A percentile compares a stretch with the other conserved stretches of the same genome.
phyloP scores from a whole-genome alignment of 1,140 invertebrate species.

The Tetramorium alpestre region DNA sequence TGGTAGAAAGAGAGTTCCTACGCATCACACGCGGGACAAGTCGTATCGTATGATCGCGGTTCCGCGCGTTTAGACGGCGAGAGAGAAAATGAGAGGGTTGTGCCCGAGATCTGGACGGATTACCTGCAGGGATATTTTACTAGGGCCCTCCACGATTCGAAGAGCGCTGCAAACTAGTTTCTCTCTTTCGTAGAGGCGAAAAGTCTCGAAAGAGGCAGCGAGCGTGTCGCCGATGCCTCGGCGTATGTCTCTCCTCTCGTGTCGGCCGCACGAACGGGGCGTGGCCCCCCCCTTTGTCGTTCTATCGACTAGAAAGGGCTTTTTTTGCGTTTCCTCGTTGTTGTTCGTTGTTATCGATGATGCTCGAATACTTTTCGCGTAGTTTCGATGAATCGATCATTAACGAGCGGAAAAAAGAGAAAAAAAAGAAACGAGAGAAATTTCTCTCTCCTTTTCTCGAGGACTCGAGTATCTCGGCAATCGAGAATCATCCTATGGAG shows the following conservation, averaged over 20 bases:
- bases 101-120: slow-evolving; percentile 36
- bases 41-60: slow-evolving; percentile 36
- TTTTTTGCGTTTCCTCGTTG: slow-evolving; percentile 33
- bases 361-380: neutral
- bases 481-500: too few species aligned
- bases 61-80: slow-evolving; percentile 37
- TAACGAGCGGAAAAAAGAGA: slow-evolving; percentile 16
- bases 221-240: slow-evolving; percentile 35
- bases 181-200: neutral
- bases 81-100: slow-evolving; percentile 19
- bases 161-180: slow-evolving; percentile 28
- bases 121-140: slow-evolving; percentile 45
- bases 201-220: slow-evolving; percentile 23
- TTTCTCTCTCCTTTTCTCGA: neutral
- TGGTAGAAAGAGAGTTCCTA: neutral
- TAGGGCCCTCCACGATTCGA: slow-evolving; percentile 42
- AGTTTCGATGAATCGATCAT: slow-evolving; percentile 32
- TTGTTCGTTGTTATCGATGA: slow-evolving; percentile 7
- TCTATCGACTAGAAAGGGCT: slow-evolving; percentile 25
- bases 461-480: neutral
- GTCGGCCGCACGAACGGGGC: slow-evolving; percentile 18
- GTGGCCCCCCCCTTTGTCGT: slow-evolving; percentile 25
- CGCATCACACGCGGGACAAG: slow-evolving; percentile 7
- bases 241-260: slow-evolving; percentile 24
- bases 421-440: neutral